Base-by-base conservation (phyloP, 2,888 invertebrate species). In the Vannuccia rotundouncinata region DNA sequence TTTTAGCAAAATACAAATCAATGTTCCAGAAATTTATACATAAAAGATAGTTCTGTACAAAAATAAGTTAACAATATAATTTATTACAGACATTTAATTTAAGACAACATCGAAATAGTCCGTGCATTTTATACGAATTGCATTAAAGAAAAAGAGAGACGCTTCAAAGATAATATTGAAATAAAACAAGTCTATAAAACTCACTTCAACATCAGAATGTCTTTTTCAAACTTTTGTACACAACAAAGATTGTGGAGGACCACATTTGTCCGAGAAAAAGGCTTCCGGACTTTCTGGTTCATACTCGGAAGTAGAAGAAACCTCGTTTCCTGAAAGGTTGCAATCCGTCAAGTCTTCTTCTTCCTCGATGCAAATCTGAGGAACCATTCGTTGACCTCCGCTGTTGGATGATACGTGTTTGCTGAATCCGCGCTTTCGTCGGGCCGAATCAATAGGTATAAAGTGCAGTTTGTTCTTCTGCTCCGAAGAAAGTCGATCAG, bases 171-270 rank as follows among this genome's bases (percentile, higher is more conserved):
- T n/a, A n/a, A n/a, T n/a, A n/a, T n/a, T n/a, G n/a, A n/a, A n/a
- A n/a, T n/a, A n/a, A n/a, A n/a, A n/a, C n/a, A n/a, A n/a, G n/a
- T n/a, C n/a, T n/a, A n/a, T n/a, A n/a, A n/a, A n/a, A n/a, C n/a
- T n/a, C n/a, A n/a, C n/a, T n/a, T n/a, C n/a, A n/a, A n/a, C n/a
- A n/a, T n/a, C n/a, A n/a, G n/a, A n/a, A n/a, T n/a, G n/a, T n/a
- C n/a, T n/a, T n/a, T n/a, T 66, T 66, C 25, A 66, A n/a, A 66
- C 66, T 66, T 66, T 66, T 5, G 66, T 66, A 22, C 66, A 66
- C 2, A 66, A 17, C 17, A 5, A 5, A 5, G 45, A 45, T 17
- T 45, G 10, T 17, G 45, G 25, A 22, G 66, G 13, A 5, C 10
- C 66, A 66, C 22, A 5, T 66, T 22, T 5, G 2, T 66, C 66